Evolutionary conservation across 2,113 vertebrate genomes (phyloP).

Genomic region (Brienomyrus brachyistius): DNA sequence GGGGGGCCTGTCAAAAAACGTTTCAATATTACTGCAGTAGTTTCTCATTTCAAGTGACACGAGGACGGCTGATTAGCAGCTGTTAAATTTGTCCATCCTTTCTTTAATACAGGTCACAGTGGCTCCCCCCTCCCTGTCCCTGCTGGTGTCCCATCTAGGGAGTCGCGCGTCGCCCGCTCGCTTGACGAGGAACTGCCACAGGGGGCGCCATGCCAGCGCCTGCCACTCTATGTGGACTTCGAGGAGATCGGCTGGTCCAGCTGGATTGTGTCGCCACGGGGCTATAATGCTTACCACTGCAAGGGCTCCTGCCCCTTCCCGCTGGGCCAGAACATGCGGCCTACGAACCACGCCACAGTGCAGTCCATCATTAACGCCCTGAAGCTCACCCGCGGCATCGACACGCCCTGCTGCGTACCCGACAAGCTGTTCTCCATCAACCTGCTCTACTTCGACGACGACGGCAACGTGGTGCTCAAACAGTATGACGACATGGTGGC

Average conservation of each 20-base stretch:
- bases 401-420: constrained; percentile 69
- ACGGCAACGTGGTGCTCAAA: constrained; percentile 73
- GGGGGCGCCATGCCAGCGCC: constrained; percentile 54
- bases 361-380: constrained; percentile 76
- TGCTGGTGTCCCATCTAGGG: constrained; percentile 4
- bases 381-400: constrained; percentile 62
- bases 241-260: constrained; percentile 77
- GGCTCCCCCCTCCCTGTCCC: constrained; percentile 26
- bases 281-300: constrained; percentile 76
- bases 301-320: constrained; percentile 72
- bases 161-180: constrained; percentile 55
- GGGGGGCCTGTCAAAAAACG: neutral
- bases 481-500: constrained; percentile 78
- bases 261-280: constrained; percentile 73
- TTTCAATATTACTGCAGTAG: neutral
- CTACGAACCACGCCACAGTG: constrained; percentile 74
- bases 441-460: constrained; percentile 72
- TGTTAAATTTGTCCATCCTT: neutral
- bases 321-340: constrained; percentile 72
- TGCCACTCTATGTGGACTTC: constrained; percentile 71
- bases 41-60: neutral
- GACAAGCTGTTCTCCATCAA: constrained; percentile 76
- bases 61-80: neutral
- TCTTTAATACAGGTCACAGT: constrained; percentile 36
- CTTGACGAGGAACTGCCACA: constrained; percentile 43